Base-by-base conservation (phyloP, 2,797 vertebrate species). In the Platyrinchus mystaceus region DNA sequence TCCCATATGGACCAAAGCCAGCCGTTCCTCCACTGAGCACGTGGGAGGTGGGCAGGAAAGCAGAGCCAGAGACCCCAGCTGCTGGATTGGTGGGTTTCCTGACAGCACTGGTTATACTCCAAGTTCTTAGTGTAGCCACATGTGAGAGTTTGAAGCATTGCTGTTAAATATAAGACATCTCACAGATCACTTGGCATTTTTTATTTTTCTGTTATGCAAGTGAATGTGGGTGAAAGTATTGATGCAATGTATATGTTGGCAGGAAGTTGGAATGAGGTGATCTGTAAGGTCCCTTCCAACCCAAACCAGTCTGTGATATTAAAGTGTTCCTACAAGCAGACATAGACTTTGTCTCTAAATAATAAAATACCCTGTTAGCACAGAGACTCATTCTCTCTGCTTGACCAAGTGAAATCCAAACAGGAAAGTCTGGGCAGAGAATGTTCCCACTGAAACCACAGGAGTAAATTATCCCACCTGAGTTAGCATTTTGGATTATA, bases 11-110 rank as follows among this genome's bases (percentile, higher is more conserved):
- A 32, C 2, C 39, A 7, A 8, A 24, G 28, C 2, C 27, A 14
- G 39, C 0, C 47, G 8, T 12, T 41, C 34, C 52, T 30, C 3
- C 60, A 8, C 13, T 4, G 0, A 15, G 28, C 3, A 4, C 0
- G 0, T 1, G 41, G 4, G 46, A 15, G 55, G 16, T 4, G 56
- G 26, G 70, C 0, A 4, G 76, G 55, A 20, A 43, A 10, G 5
- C 3, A 1, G 32, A 5, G 27, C 10, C 55, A 73, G 68, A 53
- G 7, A 13, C 4, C 14, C 44, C 6, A 7, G 8, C 17, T 1
- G 0, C 16, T 11, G 28, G 7, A 0, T 5, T 12, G 4, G 26
- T 3, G 41, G 24, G 22, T 0, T 27, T 68, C 14, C 62, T 18
- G 7, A n/a, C 58, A 67, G 22, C 7, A 1, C 5, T 5, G 39